phyloP scores from a whole-genome alignment of 2,113 vertebrate genomes.

The Tupaia chinensis region DNA sequence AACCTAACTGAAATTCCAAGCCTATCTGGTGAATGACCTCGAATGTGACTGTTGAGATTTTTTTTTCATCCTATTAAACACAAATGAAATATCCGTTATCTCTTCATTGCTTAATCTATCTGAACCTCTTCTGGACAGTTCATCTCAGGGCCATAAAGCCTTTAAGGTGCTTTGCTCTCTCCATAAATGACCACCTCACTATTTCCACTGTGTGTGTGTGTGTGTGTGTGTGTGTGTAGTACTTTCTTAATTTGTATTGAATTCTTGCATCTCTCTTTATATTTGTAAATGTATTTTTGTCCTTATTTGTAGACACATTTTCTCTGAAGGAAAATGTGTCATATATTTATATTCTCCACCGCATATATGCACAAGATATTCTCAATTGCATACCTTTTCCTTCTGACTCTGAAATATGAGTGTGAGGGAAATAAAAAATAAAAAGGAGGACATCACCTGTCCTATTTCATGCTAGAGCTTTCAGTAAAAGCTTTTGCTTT shows the following conservation, averaged over 20 bases:
- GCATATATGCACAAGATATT: not conserved
- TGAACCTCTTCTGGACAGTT: not conserved
- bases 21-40: not conserved
- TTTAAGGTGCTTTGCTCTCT: not conserved
- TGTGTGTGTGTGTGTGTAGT: rapidly evolving
- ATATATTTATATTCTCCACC: not conserved
- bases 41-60: not conserved
- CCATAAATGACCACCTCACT: not conserved
- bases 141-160: not conserved
- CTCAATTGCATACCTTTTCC: not conserved
- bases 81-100: not conserved
- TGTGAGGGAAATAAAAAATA: not conserved
- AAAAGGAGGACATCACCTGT: rapidly evolving
- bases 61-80: not conserved
- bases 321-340: not conserved
- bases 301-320: not conserved
- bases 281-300: conserved; percentile 50
- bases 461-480: not conserved
- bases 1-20: not conserved
- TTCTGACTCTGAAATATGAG: not conserved
- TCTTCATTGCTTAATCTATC: not conserved
- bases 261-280: not conserved
- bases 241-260: not conserved
- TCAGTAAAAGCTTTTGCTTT: not conserved
- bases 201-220: not conserved